A percentile compares a stretch with the other conserved stretches of the same genome.
phyloP scores from a whole-genome alignment of 2,797 vertebrate genomes.

The Poeciliopsis paucimaculata region DNA sequence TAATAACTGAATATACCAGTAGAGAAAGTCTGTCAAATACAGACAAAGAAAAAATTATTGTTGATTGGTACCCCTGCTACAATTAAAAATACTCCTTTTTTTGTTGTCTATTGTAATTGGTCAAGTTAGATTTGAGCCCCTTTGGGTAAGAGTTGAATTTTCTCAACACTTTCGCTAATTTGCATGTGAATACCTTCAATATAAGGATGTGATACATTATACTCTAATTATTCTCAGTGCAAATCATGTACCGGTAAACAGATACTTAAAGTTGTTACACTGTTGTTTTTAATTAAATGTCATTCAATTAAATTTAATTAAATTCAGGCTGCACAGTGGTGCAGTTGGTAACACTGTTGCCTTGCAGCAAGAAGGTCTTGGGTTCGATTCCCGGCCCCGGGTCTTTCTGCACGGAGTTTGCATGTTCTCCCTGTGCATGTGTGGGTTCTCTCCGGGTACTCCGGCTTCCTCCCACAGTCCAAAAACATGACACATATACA shows the following conservation, averaged over 20 bases:
- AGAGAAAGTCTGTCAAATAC: background rate
- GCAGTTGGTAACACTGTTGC: no score
- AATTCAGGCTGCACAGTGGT: no score
- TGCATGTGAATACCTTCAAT: background rate
- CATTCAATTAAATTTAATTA: no score
- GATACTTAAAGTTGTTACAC: background rate
- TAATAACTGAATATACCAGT: background rate
- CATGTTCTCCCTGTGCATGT: no score
- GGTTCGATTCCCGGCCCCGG: no score
- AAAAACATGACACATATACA: no score
- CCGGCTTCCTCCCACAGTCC: no score
- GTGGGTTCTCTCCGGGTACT: no score
- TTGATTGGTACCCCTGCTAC: background rate
- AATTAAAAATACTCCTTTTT: background rate
- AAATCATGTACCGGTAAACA: background rate
- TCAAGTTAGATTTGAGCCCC: slow-evolving; percentile 2
- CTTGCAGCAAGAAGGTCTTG: no score
- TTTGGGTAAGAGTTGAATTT: background rate
- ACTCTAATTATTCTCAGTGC: background rate
- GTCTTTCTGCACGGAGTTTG: no score
- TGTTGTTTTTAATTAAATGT: no score
- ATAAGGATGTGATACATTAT: background rate
- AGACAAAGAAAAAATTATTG: background rate
- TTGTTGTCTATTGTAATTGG: background rate
- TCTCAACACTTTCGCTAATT: background rate